Evolutionary conservation across 2,113 vertebrate species (phyloP).

Genomic region (Gobiocypris rarus): DNA sequence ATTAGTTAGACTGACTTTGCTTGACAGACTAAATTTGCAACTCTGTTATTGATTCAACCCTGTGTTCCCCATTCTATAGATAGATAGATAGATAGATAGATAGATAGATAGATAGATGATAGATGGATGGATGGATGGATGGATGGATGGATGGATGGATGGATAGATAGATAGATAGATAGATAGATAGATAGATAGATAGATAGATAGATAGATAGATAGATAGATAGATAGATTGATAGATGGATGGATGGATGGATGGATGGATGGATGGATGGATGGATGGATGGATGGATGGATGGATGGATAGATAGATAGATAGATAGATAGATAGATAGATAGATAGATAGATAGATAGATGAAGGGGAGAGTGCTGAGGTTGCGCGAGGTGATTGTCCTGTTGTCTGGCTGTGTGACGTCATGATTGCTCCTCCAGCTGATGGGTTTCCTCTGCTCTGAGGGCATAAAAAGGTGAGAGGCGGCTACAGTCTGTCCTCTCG

Average conservation of each 20-base stretch:
- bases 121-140: too few relatives aligned
- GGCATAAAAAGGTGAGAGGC: slow-evolving; percentile 68
- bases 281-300: too few relatives aligned
- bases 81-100: too few relatives aligned
- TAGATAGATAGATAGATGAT: too few relatives aligned
- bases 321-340: slow-evolving; percentile 1
- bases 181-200: too few relatives aligned
- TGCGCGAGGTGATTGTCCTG: not conserved
- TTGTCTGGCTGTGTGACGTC: slow-evolving; percentile 60
- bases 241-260: slow-evolving; percentile 8
- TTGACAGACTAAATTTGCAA: not conserved
- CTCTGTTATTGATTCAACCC: not conserved
- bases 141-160: too few relatives aligned
- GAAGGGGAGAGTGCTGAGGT: not conserved
- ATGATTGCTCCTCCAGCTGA: slow-evolving; percentile 44
- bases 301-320: not conserved
- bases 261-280: not conserved
- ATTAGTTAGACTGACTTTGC: not conserved
- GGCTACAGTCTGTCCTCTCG: slow-evolving; percentile 51
- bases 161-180: too few relatives aligned
- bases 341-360: not conserved
- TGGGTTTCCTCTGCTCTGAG: slow-evolving; percentile 22
- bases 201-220: too few relatives aligned
- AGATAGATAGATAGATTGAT: not conserved
- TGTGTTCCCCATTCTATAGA: not conserved